Percentiles rank a stretch among this genome's conserved stretches.
Evolutionary conservation across 1,140 invertebrate species (phyloP).

Genomic region (Gryllus bimaculatus): DNA sequence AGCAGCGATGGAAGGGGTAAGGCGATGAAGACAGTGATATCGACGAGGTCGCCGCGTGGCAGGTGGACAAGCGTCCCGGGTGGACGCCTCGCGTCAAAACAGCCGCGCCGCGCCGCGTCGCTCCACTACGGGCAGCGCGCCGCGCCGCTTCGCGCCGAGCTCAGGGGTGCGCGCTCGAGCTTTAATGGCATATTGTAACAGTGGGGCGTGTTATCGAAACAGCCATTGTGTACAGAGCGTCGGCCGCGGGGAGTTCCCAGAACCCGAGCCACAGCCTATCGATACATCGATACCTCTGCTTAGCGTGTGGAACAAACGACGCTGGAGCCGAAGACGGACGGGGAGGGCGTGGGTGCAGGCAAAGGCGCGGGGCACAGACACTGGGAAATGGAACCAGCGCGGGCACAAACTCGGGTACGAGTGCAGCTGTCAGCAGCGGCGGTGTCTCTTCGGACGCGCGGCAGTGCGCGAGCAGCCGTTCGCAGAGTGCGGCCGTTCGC

Average conservation of each 20-base stretch:
- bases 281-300: conserved; percentile 3
- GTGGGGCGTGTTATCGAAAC: background rate
- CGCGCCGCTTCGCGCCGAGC: no score
- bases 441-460: background rate
- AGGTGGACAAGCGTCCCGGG: background rate
- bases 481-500: background rate
- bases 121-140: no score
- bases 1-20: no score
- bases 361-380: no score
- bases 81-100: background rate
- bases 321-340: background rate
- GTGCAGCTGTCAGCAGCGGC: background rate
- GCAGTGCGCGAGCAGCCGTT: no score
- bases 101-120: no score
- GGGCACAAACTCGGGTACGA: background rate
- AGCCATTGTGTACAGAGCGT: background rate
- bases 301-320: background rate
- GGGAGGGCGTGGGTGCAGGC: no score
- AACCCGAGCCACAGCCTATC: background rate
- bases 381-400: no score
- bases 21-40: background rate
- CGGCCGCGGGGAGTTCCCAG: conserved; percentile 1
- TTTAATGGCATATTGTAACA: conserved; percentile 2
- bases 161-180: background rate
- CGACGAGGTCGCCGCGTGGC: background rate